These are phyloP conservation scores for Athalia cordata DNA, from an alignment of 2,888 invertebrate genomes.

Conservation along the genomic window DNA sequence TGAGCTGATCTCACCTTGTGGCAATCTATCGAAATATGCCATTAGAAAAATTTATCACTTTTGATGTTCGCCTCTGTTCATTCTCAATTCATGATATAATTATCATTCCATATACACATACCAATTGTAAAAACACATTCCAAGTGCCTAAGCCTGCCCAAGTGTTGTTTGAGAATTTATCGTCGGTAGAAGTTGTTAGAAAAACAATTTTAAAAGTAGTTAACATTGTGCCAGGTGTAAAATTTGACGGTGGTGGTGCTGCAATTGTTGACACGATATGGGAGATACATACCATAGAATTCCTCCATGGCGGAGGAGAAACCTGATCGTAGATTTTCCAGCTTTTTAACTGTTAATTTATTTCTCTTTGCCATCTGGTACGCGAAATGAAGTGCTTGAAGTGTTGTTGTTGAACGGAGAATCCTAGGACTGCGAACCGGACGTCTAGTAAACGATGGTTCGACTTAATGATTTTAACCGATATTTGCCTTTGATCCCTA, in stretches of 20 bases:
- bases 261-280: neutral
- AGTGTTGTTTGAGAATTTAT: neutral
- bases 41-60: constrained; percentile 17
- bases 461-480: too few species aligned
- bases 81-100: neutral
- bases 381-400: too few species aligned
- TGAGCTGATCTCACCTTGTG: neutral
- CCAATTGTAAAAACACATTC: neutral
- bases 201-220: constrained; percentile 68
- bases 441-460: too few species aligned
- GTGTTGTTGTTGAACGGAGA: too few species aligned
- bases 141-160: neutral
- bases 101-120: neutral
- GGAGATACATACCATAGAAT: neutral
- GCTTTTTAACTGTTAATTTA: too few species aligned
- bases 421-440: too few species aligned
- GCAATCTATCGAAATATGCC: neutral
- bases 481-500: too few species aligned
- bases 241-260: constrained; percentile 62
- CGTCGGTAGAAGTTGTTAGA: constrained; percentile 65
- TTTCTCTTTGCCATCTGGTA: too few species aligned
- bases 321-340: neutral
- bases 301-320: neutral
- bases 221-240: constrained; percentile 42
- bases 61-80: neutral